Evolutionary conservation across 1,140 invertebrate species (phyloP), one percentile per base, ranked within the genome.

Genomic region (Cryptotermes secundus): DNA sequence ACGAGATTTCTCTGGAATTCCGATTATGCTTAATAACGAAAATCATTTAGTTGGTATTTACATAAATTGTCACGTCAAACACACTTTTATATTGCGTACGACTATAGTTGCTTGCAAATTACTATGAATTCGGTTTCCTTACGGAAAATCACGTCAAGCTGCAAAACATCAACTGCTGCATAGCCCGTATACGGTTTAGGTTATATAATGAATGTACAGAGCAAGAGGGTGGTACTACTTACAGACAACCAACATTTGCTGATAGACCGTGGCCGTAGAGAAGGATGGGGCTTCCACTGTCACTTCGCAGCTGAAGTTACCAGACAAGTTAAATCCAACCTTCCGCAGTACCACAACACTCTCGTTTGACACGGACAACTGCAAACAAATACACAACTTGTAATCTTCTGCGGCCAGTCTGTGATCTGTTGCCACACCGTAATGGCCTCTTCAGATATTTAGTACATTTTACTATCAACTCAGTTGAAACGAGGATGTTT

Each of bases 291-390:
- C 92, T 87, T 96, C 96, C 12, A 95, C 95, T 0, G 95, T 96
- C 79, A 97, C 95, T 91, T 97, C 96, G 88, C 96, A 97, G 88
- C 93, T 95, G 90, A 96, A 96, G 89, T 94, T 95, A n/a, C 96
- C 96, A 42, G 94, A 93, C 42, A 96, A 90, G 53, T 91, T 92
- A 84, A 96, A 94, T 84, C 93, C 93, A 85, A 96, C 93, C 84
- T 94, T 92, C 83, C 91, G 90, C 80, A 97, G 91, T 34, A 94
- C 91, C 65, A 97, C 95, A 89, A 95, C 92, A 38, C 93, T 95
- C 24, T 93, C 93, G 88, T 96, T 96, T 2, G 95, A 96, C 83
- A 90, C 90, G 85, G 91, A 91, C 86, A 92, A 89, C 95, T 96
- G 92, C 49, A 92, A 92, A 88, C 88, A 87, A 88, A 88, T 85